A percentile compares a stretch with the other conserved stretches of the same genome.
Evolutionary conservation across 2,888 invertebrate genomes (phyloP).

Genomic region (Caenorhabditis panamensis): DNA sequence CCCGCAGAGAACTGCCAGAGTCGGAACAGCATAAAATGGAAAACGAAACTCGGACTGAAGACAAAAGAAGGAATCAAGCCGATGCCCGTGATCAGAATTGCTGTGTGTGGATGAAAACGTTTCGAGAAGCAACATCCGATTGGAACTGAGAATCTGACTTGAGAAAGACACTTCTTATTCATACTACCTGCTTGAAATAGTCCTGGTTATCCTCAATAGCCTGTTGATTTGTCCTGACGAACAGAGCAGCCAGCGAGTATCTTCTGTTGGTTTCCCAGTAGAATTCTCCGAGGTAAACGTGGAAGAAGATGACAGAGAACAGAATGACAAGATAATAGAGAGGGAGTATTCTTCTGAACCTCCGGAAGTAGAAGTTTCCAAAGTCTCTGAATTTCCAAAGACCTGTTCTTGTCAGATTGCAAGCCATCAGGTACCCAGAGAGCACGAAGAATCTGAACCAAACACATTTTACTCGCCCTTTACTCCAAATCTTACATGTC

Average conservation of each 20-base stretch:
- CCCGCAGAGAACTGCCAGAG: slow-evolving; percentile 56
- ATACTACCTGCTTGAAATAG: slow-evolving; percentile 36
- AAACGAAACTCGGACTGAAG: slow-evolving; percentile 32
- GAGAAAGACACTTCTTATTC: not conserved
- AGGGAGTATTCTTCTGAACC: slow-evolving; percentile 41
- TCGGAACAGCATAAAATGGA: slow-evolving; percentile 52
- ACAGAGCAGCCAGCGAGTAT: slow-evolving; percentile 40
- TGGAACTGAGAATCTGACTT: slow-evolving; percentile 26
- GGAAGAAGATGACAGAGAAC: slow-evolving; percentile 11
- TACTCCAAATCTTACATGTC: slow-evolving; percentile 30
- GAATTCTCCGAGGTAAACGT: slow-evolving; percentile 14
- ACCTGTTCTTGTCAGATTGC: slow-evolving; percentile 6
- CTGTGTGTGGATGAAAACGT: slow-evolving; percentile 47
- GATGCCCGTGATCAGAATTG: not conserved
- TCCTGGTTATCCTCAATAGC: slow-evolving; percentile 46
- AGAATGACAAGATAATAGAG: slow-evolving; percentile 38
- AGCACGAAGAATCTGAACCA: slow-evolving; percentile 51
- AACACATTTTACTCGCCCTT: not conserved
- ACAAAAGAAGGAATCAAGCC: slow-evolving; percentile 15
- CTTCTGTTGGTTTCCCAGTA: slow-evolving; percentile 37
- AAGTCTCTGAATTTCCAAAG: slow-evolving; percentile 1
- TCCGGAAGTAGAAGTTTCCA: slow-evolving; percentile 24
- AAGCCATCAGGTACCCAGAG: slow-evolving; percentile 55
- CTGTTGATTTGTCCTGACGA: slow-evolving; percentile 48
- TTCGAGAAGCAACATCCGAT: slow-evolving; percentile 47